Conservation (phyloP, 2,888 invertebrate species). For the Imbricaverruca yamaguchii region DNA sequence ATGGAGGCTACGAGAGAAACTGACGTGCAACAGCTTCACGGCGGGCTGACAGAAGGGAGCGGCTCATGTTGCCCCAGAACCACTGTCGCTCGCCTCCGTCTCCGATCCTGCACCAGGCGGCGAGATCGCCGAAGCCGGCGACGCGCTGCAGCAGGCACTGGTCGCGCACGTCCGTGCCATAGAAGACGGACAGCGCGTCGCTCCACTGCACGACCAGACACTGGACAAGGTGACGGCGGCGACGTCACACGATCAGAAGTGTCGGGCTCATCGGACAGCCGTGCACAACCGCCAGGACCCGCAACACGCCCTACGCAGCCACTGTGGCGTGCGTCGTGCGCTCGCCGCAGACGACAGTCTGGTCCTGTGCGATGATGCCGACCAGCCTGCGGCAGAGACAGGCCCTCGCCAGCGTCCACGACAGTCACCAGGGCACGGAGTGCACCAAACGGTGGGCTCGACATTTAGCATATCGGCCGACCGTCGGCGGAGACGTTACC, state of each 20-base stretch:
- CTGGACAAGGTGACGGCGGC: not conserved
- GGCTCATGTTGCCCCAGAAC: conserved; percentile 10
- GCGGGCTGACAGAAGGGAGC: conserved; percentile 24
- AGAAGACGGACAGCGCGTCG: not conserved
- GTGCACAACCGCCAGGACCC: not conserved
- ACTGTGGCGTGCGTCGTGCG: conserved; percentile 24
- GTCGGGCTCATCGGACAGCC: not conserved
- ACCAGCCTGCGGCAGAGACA: conserved; percentile 15
- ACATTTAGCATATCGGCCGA: conserved; percentile 30
- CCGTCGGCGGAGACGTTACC: conserved; percentile 30
- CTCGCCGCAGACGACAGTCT: conserved; percentile 27
- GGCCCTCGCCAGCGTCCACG: conserved; percentile 27
- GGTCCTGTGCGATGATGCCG: conserved; percentile 32
- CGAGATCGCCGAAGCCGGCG: not conserved
- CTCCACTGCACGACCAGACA: not conserved
- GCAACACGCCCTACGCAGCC: not conserved
- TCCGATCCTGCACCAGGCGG: conserved; percentile 18
- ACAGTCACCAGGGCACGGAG: conserved; percentile 29
- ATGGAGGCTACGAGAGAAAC: conserved; percentile 23
- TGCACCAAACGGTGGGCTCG: conserved; percentile 31
- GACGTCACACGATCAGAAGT: not conserved
- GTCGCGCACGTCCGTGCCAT: not conserved
- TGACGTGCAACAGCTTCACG: conserved; percentile 7
- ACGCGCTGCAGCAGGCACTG: not conserved
- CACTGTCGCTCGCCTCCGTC: conserved; percentile 23